Evolutionary conservation across 1,140 invertebrate species (phyloP).

Genomic region (Drosophila gunungcola): DNA sequence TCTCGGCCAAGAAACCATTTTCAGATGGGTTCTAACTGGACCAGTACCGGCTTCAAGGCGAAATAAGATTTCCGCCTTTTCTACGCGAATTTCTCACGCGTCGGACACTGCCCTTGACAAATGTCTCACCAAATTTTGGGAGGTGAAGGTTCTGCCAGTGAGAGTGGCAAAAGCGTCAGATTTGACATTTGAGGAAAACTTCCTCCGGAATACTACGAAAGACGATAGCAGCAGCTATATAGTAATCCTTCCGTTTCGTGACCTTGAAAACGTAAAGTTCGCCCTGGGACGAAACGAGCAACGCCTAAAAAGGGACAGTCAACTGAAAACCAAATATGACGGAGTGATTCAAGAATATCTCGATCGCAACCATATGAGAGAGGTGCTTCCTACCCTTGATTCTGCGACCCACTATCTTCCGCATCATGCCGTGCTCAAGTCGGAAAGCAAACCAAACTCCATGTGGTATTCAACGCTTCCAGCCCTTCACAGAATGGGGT

Average conservation of each 20-base stretch:
- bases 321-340: background rate
- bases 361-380: background rate
- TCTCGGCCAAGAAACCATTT: too few species aligned
- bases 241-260: conserved; percentile 2
- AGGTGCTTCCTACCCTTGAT: background rate
- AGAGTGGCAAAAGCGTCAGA: background rate
- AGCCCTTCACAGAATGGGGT: background rate
- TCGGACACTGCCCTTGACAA: background rate
- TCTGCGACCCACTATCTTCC: background rate
- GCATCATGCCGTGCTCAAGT: background rate
- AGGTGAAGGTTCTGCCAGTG: conserved; percentile 4
- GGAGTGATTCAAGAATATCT: background rate
- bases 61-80: too few species aligned
- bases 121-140: conserved; percentile 10
- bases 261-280: background rate
- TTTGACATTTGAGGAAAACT: background rate
- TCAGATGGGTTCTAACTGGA: too few species aligned
- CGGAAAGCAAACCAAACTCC: too few species aligned
- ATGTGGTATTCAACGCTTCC: too few species aligned
- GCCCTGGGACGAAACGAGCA: background rate
- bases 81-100: background rate
- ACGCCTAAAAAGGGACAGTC: background rate
- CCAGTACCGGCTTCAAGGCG: too few species aligned
- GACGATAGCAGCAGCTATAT: background rate
- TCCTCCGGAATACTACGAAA: background rate